Conservation (phyloP, 1,140 invertebrate species). For the Tenebrio molitor region DNA sequence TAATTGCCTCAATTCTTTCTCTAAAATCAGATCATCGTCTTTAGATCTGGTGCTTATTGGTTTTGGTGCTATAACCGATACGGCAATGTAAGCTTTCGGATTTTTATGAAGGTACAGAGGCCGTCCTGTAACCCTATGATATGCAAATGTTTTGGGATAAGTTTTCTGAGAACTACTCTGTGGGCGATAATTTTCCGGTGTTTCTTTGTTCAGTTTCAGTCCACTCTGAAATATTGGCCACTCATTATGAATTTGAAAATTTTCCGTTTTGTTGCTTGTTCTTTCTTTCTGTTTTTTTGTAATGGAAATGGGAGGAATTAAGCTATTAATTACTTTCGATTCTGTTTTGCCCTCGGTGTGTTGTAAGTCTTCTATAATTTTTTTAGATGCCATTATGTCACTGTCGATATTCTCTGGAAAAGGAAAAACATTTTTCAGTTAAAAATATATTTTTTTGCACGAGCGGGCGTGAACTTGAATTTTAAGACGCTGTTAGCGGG, state of each 20-base stretch:
- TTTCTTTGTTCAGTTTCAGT: slow-evolving; percentile 14
- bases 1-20: slow-evolving; percentile 62
- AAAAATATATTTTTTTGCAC: neutral
- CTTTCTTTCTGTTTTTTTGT: slow-evolving; percentile 9
- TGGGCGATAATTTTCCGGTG: neutral
- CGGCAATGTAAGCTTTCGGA: slow-evolving; percentile 65
- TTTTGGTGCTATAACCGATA: slow-evolving; percentile 64
- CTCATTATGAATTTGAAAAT: slow-evolving; percentile 42
- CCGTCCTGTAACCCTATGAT: slow-evolving; percentile 63
- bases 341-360: slow-evolving; percentile 30
- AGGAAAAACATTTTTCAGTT: slow-evolving; percentile 7
- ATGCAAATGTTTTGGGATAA: slow-evolving; percentile 61
- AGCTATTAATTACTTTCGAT: neutral
- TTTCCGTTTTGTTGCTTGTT: slow-evolving; percentile 39
- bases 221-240: slow-evolving; percentile 55
- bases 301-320: neutral
- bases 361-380: slow-evolving; percentile 51
- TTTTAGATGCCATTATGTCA: slow-evolving; percentile 57
- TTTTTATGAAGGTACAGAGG: slow-evolving; percentile 61
- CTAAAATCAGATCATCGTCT: slow-evolving; percentile 61
- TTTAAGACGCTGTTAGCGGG: too few species aligned
- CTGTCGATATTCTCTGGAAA: slow-evolving; percentile 60
- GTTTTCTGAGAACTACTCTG: slow-evolving; percentile 30
- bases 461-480: too few species aligned
- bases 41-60: slow-evolving; percentile 32